Evolutionary conservation across 2,888 invertebrate species (phyloP).

Genomic region (Nebria salina): DNA sequence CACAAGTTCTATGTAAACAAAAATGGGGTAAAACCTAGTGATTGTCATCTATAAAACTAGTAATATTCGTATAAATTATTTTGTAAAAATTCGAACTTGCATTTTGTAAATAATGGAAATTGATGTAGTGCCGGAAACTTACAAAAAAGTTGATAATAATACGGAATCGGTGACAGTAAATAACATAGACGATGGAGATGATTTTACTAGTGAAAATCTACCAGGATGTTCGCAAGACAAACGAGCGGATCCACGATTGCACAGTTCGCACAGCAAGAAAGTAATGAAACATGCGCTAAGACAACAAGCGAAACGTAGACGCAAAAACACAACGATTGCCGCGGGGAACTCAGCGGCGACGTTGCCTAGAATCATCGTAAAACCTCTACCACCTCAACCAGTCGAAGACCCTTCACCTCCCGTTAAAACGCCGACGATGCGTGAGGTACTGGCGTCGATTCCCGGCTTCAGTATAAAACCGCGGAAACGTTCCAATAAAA

Average conservation of each 20-base stretch:
- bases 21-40: slow-evolving; percentile 42
- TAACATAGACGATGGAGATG: slow-evolving; percentile 47
- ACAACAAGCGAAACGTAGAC: slow-evolving; percentile 78
- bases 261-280: slow-evolving; percentile 68
- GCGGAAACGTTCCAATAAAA: slow-evolving; percentile 81
- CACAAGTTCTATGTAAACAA: slow-evolving; percentile 41
- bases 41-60: slow-evolving; percentile 37
- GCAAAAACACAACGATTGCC: slow-evolving; percentile 80
- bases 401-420: slow-evolving; percentile 58
- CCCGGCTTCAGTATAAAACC: slow-evolving; percentile 89
- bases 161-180: slow-evolving; percentile 48
- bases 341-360: slow-evolving; percentile 69
- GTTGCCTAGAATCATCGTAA: slow-evolving; percentile 79
- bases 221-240: slow-evolving; percentile 50
- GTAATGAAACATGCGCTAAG: slow-evolving; percentile 80
- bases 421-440: slow-evolving; percentile 79
- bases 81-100: slow-evolving; percentile 24
- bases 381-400: slow-evolving; percentile 76
- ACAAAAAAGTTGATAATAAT: slow-evolving; percentile 55
- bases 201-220: slow-evolving; percentile 48
- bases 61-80: slow-evolving; percentile 28
- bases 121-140: slow-evolving; percentile 60
- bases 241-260: slow-evolving; percentile 50
- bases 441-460: slow-evolving; percentile 87
- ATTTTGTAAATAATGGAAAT: slow-evolving; percentile 59